These are phyloP conservation scores for Agapetus fuscipes DNA, from an alignment of 2,888 invertebrate genomes.

Conservation along the genomic window DNA sequence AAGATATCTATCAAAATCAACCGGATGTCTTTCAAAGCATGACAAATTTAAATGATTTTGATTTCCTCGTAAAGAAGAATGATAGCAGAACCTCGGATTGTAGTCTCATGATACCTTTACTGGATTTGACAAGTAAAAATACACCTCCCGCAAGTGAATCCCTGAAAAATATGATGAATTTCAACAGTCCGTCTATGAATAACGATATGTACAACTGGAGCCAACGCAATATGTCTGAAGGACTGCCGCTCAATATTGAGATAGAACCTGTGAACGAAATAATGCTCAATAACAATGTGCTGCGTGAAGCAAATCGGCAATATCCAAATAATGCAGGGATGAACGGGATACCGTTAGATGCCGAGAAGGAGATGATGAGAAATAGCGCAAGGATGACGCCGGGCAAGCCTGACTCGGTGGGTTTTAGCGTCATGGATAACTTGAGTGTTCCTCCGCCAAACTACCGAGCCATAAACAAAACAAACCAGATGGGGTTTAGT, in stretches of 20 bases:
- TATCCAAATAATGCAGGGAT: slow-evolving; percentile 2
- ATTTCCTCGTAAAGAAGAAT: slow-evolving; percentile 1
- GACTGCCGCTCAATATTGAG: slow-evolving; percentile 11
- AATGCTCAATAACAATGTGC: slow-evolving; percentile 7
- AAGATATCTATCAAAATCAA: too few relatives aligned
- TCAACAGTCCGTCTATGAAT: background rate
- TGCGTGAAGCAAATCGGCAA: slow-evolving; percentile 10
- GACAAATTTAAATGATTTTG: too few relatives aligned
- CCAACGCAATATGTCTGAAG: too few relatives aligned
- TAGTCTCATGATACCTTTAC: slow-evolving; percentile 12
- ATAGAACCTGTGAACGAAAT: slow-evolving; percentile 14
- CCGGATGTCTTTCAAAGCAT: too few relatives aligned
- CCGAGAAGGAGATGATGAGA: background rate
- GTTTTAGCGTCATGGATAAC: too few relatives aligned
- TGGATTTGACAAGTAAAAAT: slow-evolving; percentile 14
- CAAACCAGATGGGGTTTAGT: slow-evolving; percentile 3
- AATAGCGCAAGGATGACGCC: background rate
- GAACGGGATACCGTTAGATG: background rate
- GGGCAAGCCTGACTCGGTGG: background rate
- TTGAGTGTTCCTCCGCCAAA: background rate
- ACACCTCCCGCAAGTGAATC: background rate
- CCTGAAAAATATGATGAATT: too few relatives aligned
- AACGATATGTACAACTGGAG: background rate
- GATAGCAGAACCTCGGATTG: slow-evolving; percentile 7
- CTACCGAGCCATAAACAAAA: slow-evolving; percentile 10